Base-by-base conservation (phyloP, 2,113 vertebrate genomes). In the Tenrec ecaudatus region DNA sequence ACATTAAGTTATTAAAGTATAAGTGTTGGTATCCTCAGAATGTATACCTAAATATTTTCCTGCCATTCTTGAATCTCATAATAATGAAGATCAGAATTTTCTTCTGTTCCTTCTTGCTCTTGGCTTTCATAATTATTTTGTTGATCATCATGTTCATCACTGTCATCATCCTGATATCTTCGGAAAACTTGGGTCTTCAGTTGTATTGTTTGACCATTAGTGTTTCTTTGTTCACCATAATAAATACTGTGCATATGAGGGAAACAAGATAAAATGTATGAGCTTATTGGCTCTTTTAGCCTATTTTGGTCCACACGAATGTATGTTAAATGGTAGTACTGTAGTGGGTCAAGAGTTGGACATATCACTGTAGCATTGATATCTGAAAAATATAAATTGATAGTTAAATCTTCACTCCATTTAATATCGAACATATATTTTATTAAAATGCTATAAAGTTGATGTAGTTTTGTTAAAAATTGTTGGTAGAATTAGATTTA, bases 331-430 rank as follows among this genome's bases (percentile, higher is more conserved):
- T 98, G 98, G 4, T 98, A 98, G 91, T 92, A 94, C 90, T 97
- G 95, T 89, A 93, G 31, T 15, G 91, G 95, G 87, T 98, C 96
- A 93, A 97, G 88, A 75, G 97, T 68, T n/a, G 98, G 98, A 90
- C 98, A 99, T 98, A 99, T 98, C 95, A 98, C 47, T 77, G 98
- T 98, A 87, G 98, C 47, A 25, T 98, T 99, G 95, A 99, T 95
- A 83, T 62, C 98, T 99, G 98, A 33, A 98, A 98, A 96, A 93
- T 94, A 94, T 27, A 95, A 91, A 75, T 92, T 93, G 96, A 94
- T 85, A 83, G 79, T 77, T 75, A 81, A 90, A 97, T 57, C 2
- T 88, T 17, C 27, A 27, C 87, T 58, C 84, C 89, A 86, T 38
- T 71, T 36, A 47, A 77, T 82, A 58, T 89, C 77, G 58, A 79